Evolutionary conservation across 1,140 invertebrate genomes (phyloP), one percentile per base, ranked within the genome.

Genomic region (Phenacoccus solenopsis): DNA sequence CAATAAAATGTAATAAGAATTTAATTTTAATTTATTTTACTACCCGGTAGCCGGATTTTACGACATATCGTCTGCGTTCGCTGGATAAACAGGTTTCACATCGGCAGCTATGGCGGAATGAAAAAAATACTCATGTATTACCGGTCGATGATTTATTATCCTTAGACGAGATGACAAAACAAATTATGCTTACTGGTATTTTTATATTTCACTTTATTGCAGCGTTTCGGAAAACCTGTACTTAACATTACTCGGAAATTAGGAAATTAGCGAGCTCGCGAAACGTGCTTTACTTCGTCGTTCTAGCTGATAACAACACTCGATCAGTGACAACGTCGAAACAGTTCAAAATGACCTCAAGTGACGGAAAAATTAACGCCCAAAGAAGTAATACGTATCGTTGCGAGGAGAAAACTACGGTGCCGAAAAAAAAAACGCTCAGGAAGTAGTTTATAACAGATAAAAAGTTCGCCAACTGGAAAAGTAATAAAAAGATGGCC

Each of bases 1-100:
- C 59, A 64, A 64, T 64, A 64, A 64, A 64, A 64, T 64, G 59
- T 64, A 64, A 64, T 64, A 64, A 64, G 59, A 64, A 64, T 64
- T 64, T 64, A 64, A 64, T 64, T 64, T 64, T 64, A 64, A 64
- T 64, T 64, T 64, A 64, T 64, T 64, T 64, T 16, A 64, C 59
- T 64, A 64, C 59, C 59, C 59, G 25, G 59, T 64, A 64, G 59
- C 59, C 59, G 59, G 12, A 10, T 64, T 64, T 64, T 64, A 64
- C 59, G 59, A 64, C 59, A 64, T 64, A 64, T 64, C 59, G 59
- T 64, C 59, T 64, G 59, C 59, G 38, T 49, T 49, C 38, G 38
- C 38, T 64, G 59, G 59, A 64, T 64, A 64, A 64, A 64, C 59
- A 24, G 59, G 59, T 64, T 64, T 64, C 59, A 20, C 59, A 64